Percentiles rank a stretch among this genome's conserved stretches.
phyloP scores from a whole-genome alignment of 2,797 vertebrate genomes.

The Acrocephalus scirpaceus region DNA sequence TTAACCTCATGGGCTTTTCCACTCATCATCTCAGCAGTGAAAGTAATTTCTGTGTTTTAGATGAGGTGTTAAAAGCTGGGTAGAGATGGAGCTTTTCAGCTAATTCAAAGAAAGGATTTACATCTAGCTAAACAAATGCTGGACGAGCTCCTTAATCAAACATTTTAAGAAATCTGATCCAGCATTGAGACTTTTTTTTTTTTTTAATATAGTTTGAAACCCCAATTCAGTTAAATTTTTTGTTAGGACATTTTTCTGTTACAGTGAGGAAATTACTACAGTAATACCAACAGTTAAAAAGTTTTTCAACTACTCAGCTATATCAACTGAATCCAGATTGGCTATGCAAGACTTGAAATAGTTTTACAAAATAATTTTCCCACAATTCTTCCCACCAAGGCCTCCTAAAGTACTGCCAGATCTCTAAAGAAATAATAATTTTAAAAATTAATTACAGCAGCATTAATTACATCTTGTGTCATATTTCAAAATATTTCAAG shows the following conservation, averaged over 20 bases:
- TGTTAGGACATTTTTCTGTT: neutral
- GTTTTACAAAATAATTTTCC: neutral
- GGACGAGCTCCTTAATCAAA: neutral
- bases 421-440: neutral
- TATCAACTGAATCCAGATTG: neutral
- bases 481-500: neutral
- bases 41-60: neutral
- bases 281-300: neutral
- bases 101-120: neutral
- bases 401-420: neutral
- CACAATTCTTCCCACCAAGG: neutral
- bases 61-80: neutral
- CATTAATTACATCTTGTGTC: neutral
- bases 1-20: neutral
- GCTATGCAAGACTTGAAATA: neutral
- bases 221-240: neutral
- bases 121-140: neutral
- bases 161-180: neutral
- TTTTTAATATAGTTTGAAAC: neutral
- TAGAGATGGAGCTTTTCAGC: neutral
- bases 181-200: neutral
- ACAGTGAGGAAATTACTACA: neutral
- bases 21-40: neutral
- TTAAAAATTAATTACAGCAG: neutral
- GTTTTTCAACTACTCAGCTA: neutral